These are phyloP conservation scores for Scartelaos histophorus DNA, from an alignment of 2,113 vertebrate species.

Conservation along the genomic window DNA sequence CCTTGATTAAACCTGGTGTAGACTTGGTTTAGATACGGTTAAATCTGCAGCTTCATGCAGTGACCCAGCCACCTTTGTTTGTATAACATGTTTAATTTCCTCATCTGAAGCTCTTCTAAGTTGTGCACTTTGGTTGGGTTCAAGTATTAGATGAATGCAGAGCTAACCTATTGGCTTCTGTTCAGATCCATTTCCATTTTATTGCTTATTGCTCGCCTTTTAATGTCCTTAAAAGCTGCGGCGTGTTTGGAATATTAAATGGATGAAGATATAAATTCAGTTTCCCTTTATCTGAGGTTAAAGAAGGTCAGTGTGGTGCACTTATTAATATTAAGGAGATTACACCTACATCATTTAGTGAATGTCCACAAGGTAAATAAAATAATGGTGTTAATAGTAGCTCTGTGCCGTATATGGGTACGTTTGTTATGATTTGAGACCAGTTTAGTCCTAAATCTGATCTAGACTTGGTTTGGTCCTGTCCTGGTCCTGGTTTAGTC, in stretches of 20 bases:
- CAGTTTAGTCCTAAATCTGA: too few relatives aligned
- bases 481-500: too few relatives aligned
- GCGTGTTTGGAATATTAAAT: not conserved
- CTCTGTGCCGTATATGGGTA: too few relatives aligned
- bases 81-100: not conserved
- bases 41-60: not conserved
- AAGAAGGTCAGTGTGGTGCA: not conserved
- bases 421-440: too few relatives aligned
- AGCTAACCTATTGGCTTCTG: not conserved
- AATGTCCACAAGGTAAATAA: not conserved
- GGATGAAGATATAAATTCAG: not conserved
- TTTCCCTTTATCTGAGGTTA: not conserved
- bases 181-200: constrained; percentile 23
- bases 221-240: constrained; percentile 4
- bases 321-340: not conserved
- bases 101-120: not conserved
- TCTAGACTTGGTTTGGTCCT: too few relatives aligned
- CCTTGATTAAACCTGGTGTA: too few relatives aligned
- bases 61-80: not conserved
- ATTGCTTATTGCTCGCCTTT: constrained; percentile 4
- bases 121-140: not conserved
- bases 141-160: not conserved
- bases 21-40: not conserved
- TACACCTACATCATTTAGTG: not conserved
- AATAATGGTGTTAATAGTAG: too few relatives aligned